Evolutionary conservation across 1,140 invertebrate species (phyloP), one percentile per base, ranked within the genome.

Genomic region (Zaprionus camerounensis): DNA sequence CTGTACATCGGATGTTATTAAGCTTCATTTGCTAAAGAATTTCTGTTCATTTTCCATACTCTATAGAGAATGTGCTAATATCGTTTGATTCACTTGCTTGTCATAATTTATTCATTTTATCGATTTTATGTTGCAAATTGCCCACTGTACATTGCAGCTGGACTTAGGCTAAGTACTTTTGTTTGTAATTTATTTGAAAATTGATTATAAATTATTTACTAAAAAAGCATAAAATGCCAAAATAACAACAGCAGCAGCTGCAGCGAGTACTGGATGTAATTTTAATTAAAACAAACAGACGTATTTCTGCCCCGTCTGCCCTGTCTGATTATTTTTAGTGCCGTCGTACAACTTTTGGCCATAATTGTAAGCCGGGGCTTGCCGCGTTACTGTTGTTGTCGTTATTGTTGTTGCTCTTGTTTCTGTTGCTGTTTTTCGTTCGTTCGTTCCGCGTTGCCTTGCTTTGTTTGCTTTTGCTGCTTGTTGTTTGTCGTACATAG

Each of bases 211-310:
- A 87, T 87, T 88, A 87, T 88, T 75, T 81, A 82, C 64, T 61
- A 72, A 84, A 84, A 84, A 78, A 78, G 53, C 69, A 74, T 55
- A 67, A 76, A 73, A 68, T 64, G 24, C 62, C n/a, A 31, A 74
- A 70, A 58, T 26, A 59, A 67, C 26, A 73, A 57, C 56, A 71
- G 20, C n/a, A 58, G 51, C 46, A 38, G 22, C 22, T 55, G 61
- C 24, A 64, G 38, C 36, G 68, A 17, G 26, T 26, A 56, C 26
- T 63, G 65, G 58, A 55, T 77, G 72, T 38, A 80, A 78, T 88
- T 88, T 88, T 88, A 87, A 87, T 87, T 88, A 88, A 87, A 87
- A 88, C 57, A 83, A 87, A 83, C 80, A 87, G 66, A 87, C 78
- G 26, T 58, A 34, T 31, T n/a, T 56, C 53, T 6, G 41, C n/a